Conservation (phyloP, 2,113 vertebrate genomes). For the Oncorhynchus masou region DNA sequence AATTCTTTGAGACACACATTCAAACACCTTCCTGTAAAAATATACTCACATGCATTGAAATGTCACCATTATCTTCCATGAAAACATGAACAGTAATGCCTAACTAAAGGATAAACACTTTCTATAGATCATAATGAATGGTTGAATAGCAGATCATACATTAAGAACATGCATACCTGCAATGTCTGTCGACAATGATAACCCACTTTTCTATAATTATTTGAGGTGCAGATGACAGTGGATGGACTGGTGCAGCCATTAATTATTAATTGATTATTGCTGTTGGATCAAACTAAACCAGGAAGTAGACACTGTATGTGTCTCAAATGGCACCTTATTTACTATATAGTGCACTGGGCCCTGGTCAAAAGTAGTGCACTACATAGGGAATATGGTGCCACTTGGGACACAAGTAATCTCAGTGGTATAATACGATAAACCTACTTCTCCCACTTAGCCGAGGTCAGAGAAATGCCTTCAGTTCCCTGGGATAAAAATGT, state of each 20-base stretch:
- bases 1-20: constrained; percentile 1
- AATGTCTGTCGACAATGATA: neutral
- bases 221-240: neutral
- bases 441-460: neutral
- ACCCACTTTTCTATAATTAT: neutral
- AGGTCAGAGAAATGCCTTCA: constrained; percentile 38
- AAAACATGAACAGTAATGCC: neutral
- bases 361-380: too few species aligned
- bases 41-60: neutral
- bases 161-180: neutral
- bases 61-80: neutral
- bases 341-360: too few species aligned
- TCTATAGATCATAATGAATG: neutral
- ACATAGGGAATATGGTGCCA: neutral
- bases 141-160: neutral
- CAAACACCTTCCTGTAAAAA: constrained; percentile 1
- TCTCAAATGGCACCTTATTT: too few species aligned
- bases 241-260: neutral
- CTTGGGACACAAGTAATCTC: neutral
- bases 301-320: neutral
- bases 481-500: constrained; percentile 31
- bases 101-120: neutral
- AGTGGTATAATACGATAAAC: neutral
- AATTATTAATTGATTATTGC: neutral
- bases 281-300: constrained; percentile 2